Conservation (phyloP, 2,797 vertebrate genomes). For the Danio albolineatus region DNA sequence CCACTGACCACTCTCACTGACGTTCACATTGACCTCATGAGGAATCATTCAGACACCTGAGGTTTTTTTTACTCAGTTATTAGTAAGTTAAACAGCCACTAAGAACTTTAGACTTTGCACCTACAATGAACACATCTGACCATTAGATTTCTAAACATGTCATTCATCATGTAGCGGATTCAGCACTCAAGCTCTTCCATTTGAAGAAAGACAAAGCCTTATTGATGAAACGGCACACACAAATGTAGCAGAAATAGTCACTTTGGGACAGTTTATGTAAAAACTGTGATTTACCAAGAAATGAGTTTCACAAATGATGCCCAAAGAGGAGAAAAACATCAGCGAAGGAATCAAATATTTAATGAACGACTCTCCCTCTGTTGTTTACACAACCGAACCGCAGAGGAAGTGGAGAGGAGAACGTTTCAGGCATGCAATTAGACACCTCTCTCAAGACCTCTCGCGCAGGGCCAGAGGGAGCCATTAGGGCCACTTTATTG, state of each 20-base stretch:
- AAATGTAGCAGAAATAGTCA: background rate
- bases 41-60: conserved; percentile 17
- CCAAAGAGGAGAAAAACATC: background rate
- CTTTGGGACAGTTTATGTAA: background rate
- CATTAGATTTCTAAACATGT: conserved; percentile 30
- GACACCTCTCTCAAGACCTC: conserved; percentile 59
- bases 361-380: conserved; percentile 27
- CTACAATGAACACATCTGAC: conserved; percentile 23
- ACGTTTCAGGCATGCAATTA: conserved; percentile 64
- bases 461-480: conserved; percentile 58
- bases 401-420: conserved; percentile 45
- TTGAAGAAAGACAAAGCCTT: background rate
- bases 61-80: conserved; percentile 17
- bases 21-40: conserved; percentile 15
- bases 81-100: conserved; percentile 17
- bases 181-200: background rate
- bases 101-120: background rate
- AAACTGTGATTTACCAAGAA: background rate
- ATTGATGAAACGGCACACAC: background rate
- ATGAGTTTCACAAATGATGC: background rate
- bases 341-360: conserved; percentile 10
- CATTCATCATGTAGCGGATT: background rate
- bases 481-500: conserved; percentile 68
- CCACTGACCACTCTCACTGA: conserved; percentile 16
- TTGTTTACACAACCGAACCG: conserved; percentile 57